These are phyloP conservation scores for Pristis pectinata DNA, from an alignment of 2,797 vertebrate species.

Conservation along the genomic window DNA sequence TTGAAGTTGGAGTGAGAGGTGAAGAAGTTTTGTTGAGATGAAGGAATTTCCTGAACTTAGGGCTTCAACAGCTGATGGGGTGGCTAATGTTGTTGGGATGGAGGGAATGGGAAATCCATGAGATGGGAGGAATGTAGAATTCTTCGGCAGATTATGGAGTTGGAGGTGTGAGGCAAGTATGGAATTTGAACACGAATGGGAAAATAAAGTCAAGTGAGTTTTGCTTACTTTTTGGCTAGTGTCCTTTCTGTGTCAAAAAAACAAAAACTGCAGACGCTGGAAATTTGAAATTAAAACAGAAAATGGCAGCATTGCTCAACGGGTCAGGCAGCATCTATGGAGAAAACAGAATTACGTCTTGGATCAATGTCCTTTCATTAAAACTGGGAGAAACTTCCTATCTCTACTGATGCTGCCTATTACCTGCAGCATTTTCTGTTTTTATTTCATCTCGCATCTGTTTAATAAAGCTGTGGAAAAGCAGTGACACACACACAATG, in stretches of 20 bases:
- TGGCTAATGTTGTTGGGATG: not conserved
- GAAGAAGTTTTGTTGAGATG: not conserved
- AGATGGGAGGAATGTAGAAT: not conserved
- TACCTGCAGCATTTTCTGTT: no score
- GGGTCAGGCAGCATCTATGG: no score
- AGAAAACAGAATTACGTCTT: no score
- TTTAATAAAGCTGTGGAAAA: no score
- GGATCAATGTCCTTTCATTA: no score
- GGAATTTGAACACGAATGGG: not conserved
- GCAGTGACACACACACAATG: no score
- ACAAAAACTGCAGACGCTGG: no score
- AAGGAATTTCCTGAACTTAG: not conserved
- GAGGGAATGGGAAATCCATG: not conserved
- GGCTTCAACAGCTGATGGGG: not conserved
- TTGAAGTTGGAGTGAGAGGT: not conserved
- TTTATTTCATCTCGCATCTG: no score
- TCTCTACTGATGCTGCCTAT: no score
- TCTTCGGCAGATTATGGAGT: not conserved
- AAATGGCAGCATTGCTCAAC: no score
- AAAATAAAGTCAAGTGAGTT: not conserved
- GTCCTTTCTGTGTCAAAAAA: not conserved
- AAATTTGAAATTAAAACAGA: no score
- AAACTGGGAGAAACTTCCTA: no score
- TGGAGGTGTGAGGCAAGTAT: not conserved
- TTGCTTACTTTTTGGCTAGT: not conserved